phyloP scores from a whole-genome alignment of 1,140 invertebrate genomes.

The Diabrotica virgifera region DNA sequence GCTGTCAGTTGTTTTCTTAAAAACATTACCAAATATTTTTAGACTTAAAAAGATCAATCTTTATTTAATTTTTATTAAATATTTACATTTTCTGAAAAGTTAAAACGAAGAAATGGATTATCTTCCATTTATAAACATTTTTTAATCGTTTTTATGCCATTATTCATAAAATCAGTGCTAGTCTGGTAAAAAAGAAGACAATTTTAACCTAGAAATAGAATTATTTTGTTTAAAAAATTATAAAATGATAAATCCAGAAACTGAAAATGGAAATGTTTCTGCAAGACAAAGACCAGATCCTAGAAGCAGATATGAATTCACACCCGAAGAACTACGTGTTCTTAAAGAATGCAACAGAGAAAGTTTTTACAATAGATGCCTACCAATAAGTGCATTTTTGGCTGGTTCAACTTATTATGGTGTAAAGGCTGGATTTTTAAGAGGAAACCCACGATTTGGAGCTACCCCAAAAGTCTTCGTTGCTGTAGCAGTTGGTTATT shows the following conservation, averaged over 20 bases:
- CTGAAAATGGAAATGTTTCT: not conserved
- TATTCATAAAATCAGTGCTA: no score
- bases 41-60: no score
- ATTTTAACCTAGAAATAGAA: no score
- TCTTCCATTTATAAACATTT: no score
- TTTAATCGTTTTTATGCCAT: no score
- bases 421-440: slow-evolving; percentile 59
- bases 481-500: slow-evolving; percentile 65
- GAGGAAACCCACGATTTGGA: slow-evolving; percentile 59
- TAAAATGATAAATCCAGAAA: slow-evolving; percentile 10
- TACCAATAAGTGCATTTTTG: slow-evolving; percentile 61
- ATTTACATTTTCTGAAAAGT: no score
- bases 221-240: not conserved
- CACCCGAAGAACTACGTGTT: slow-evolving; percentile 61
- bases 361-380: slow-evolving; percentile 66
- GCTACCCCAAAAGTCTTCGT: slow-evolving; percentile 66
- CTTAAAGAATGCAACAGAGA: slow-evolving; percentile 69
- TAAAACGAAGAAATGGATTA: no score
- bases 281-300: not conserved
- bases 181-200: no score
- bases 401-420: slow-evolving; percentile 59
- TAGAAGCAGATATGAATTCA: slow-evolving; percentile 52
- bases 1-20: no score
- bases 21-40: no score
- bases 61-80: no score